Percentiles rank a stretch among this genome's conserved stretches.
Conservation (phyloP, 2,113 vertebrate species). For the Microtus richardsoni region DNA sequence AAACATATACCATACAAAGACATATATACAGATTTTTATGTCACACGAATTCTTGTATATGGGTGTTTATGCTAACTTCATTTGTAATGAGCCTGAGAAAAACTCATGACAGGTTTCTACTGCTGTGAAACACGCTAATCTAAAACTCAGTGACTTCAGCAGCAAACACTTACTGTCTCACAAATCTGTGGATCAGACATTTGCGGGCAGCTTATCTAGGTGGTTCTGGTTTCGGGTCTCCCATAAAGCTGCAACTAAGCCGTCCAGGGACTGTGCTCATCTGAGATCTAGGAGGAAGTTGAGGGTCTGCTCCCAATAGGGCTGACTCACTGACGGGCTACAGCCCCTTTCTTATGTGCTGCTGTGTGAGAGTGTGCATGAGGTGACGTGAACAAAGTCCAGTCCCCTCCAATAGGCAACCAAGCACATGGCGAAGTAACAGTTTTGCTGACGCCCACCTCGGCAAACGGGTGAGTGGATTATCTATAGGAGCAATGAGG, state of each 20-base stretch:
- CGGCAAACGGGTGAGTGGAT: neutral
- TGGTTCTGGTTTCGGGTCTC: neutral
- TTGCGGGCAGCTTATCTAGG: neutral
- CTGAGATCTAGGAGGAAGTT: neutral
- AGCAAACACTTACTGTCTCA: neutral
- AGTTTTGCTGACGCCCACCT: no score
- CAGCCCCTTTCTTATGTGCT: neutral
- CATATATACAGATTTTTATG: neutral
- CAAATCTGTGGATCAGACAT: neutral
- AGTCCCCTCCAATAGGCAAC: neutral
- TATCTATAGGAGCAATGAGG: neutral
- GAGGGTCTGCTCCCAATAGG: neutral
- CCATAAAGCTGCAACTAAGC: neutral
- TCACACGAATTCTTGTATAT: neutral
- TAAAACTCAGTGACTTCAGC: neutral
- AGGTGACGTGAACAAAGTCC: neutral
- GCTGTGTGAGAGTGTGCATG: neutral
- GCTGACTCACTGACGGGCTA: neutral
- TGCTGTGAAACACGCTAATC: neutral
- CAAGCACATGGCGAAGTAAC: neutral
- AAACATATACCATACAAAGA: neutral
- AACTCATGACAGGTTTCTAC: neutral
- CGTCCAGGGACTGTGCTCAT: neutral
- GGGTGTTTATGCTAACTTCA: neutral
- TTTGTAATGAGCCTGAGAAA: slow-evolving; percentile 4